Conservation (phyloP, 2,888 invertebrate genomes). For the Pollenia amentaria region DNA sequence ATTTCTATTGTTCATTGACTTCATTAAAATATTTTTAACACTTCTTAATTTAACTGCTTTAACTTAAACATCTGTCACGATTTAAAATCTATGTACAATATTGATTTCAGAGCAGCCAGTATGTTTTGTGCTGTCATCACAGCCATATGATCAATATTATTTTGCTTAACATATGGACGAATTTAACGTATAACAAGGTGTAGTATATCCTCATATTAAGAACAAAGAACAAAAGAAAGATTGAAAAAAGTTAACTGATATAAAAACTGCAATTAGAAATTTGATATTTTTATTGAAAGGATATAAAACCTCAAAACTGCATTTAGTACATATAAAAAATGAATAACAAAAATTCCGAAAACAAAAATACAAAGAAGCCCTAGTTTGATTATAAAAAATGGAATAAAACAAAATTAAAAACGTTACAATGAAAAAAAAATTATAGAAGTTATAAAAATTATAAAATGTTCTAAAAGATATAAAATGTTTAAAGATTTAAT, state of each 20-base stretch:
- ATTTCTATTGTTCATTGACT: conserved; percentile 34
- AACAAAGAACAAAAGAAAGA: conserved; percentile 29
- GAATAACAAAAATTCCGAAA: neutral
- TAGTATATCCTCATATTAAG: neutral
- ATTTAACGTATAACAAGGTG: conserved; percentile 9
- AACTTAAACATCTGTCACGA: conserved; percentile 56
- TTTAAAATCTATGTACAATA: conserved; percentile 35
- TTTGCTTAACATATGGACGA: conserved; percentile 48
- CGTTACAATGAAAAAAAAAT: too few species aligned
- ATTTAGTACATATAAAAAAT: conserved; percentile 58
- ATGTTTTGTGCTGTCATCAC: conserved; percentile 31
- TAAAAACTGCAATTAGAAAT: conserved; percentile 82
- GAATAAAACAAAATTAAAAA: neutral
- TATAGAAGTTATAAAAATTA: too few species aligned
- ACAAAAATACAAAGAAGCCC: conserved; percentile 49
- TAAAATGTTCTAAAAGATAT: too few species aligned
- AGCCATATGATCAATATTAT: conserved; percentile 52
- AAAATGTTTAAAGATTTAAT: too few species aligned
- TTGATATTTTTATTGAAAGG: conserved; percentile 84
- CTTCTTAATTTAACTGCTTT: conserved; percentile 6
- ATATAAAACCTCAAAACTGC: conserved; percentile 77
- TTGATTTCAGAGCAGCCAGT: conserved; percentile 44
- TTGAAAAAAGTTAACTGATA: conserved; percentile 54
- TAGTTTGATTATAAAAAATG: conserved; percentile 5
- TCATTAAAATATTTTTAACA: conserved; percentile 42